Evolutionary conservation across 2,888 invertebrate species (phyloP), one percentile per base, ranked within the genome.

Genomic region (Nomada flava): DNA sequence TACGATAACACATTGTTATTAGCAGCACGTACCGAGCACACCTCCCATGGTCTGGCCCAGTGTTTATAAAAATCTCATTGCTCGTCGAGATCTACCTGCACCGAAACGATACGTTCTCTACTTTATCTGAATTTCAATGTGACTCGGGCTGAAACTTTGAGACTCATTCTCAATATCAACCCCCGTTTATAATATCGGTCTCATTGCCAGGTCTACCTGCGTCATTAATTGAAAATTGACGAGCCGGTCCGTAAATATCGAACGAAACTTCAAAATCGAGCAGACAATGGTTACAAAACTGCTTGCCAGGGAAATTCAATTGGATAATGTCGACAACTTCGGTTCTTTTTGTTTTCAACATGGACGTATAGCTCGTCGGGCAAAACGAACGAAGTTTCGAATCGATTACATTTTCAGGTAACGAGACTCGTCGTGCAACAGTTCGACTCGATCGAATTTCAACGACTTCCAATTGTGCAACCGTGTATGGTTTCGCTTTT

Each of bases 181-280:
- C 64, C 50, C 62, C 67, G 73, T 85, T 82, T 73, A 76, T 69
- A 23, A 86, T 77, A 79, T 70, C 84, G 60, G 64, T 69, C 50
- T n/a, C 53, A 11, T 11, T 18, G 36, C 23, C 29, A 52, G 55
- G 36, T 59, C 55, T 76, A 71, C 55, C 72, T 52, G 62, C 29
- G 67, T 10, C 77, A 76, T 70, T 76, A 76, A 86, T 86, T 86
- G 52, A 72, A 86, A 78, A 79, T 82, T 86, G 74, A 86, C 86
- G 79, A 67, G 76, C 65, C 75, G 60, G 74, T 74, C 75, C 53
- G 62, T 53, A 5, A 47, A 72, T 52, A 75, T 63, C 26, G 2
- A 26, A 26, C 26, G 26, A 26, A 26, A 26, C 26, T 26, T 0
- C 26, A 26, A 26, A 26, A 26, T 26, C 23, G 72, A 50, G 60